These are phyloP conservation scores for Hesperophylax magnus DNA, from an alignment of 1,140 invertebrate species.

Conservation along the genomic window DNA sequence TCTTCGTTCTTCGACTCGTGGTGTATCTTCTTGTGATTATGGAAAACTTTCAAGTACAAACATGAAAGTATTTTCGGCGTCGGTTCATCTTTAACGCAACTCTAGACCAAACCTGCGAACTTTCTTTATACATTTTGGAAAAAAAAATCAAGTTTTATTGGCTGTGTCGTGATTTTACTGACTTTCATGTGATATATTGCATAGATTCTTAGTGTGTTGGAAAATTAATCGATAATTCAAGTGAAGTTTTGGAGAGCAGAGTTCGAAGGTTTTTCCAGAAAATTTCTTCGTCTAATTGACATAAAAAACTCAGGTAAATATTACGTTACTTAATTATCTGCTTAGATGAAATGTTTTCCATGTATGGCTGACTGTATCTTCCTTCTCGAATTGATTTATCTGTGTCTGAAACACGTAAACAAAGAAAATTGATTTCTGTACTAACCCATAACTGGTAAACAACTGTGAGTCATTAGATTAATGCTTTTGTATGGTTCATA, in stretches of 20 bases:
- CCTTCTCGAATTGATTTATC: too few relatives aligned
- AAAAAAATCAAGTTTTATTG: background rate
- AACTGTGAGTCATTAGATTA: too few relatives aligned
- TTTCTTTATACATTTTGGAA: conserved; percentile 4
- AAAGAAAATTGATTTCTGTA: too few relatives aligned
- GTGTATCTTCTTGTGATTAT: background rate
- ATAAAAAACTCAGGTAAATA: conserved; percentile 37
- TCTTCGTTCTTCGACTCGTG: background rate
- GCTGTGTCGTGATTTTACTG: conserved; percentile 34
- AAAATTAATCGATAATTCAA: background rate
- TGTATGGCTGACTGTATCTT: background rate
- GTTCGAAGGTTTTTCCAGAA: background rate
- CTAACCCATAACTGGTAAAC: too few relatives aligned
- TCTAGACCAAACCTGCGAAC: conserved; percentile 19
- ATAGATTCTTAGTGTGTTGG: conserved; percentile 31
- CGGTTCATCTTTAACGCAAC: background rate
- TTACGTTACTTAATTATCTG: background rate
- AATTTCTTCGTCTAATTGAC: conserved; percentile 7
- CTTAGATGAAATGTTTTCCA: background rate
- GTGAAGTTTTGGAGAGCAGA: background rate
- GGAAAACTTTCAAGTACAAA: conserved; percentile 1
- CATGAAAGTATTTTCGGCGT: conserved; percentile 1
- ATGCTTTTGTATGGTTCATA: too few relatives aligned
- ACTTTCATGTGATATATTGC: conserved; percentile 41
- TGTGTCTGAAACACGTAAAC: too few relatives aligned